These are phyloP conservation scores for Gnatocerus cornutus DNA, from an alignment of 2,888 invertebrate species.

Conservation along the genomic window DNA sequence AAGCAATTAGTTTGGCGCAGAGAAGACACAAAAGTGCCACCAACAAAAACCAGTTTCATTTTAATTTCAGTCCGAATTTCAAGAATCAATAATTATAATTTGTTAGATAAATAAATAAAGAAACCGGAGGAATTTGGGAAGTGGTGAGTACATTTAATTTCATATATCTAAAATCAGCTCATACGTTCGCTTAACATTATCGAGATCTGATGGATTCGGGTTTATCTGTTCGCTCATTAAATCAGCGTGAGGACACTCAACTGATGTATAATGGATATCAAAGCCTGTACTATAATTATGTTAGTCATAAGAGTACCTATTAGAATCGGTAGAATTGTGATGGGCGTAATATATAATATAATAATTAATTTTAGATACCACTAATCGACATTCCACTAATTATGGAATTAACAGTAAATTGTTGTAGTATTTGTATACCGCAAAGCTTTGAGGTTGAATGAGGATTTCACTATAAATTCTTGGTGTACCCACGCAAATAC, in stretches of 20 bases:
- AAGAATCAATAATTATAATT: too few species aligned
- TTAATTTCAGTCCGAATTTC: too few species aligned
- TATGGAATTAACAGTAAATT: slow-evolving; percentile 43
- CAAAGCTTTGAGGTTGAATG: slow-evolving; percentile 16
- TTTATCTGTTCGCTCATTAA: background rate
- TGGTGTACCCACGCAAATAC: slow-evolving; percentile 11
- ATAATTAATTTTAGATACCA: slow-evolving; percentile 21
- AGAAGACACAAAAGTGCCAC: too few species aligned
- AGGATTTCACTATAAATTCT: slow-evolving; percentile 12
- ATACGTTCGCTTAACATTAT: background rate
- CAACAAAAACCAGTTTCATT: too few species aligned
- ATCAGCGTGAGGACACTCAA: background rate
- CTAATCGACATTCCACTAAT: slow-evolving; percentile 35
- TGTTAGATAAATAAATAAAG: too few species aligned
- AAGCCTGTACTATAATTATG: slow-evolving; percentile 1
- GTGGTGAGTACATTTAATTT: too few species aligned
- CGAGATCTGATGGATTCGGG: background rate
- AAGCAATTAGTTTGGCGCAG: too few species aligned
- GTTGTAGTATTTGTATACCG: slow-evolving; percentile 32
- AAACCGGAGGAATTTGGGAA: too few species aligned
- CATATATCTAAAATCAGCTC: too few species aligned
- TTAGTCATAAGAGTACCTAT: background rate
- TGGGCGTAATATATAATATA: slow-evolving; percentile 28
- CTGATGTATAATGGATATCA: background rate
- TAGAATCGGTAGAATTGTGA: slow-evolving; percentile 2